A percentile compares a stretch with the other conserved stretches of the same genome.
Conservation (phyloP, 2,113 vertebrate species). For the Aplodontia rufa region DNA sequence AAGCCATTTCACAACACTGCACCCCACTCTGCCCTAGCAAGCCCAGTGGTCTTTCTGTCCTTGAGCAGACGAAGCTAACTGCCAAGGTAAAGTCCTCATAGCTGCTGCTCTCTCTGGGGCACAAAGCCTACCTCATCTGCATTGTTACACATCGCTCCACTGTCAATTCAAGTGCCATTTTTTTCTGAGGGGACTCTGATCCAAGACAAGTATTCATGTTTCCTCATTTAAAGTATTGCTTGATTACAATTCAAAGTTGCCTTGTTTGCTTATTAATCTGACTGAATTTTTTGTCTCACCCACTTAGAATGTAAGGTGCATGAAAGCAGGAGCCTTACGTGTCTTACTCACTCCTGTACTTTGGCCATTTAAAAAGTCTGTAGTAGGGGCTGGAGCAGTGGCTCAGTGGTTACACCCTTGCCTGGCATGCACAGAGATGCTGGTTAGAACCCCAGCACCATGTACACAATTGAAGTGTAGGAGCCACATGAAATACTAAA, state of each 20-base stretch:
- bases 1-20: too few species aligned
- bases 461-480: too few species aligned
- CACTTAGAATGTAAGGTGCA: background rate
- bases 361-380: too few species aligned
- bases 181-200: background rate
- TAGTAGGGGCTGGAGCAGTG: too few species aligned
- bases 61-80: background rate
- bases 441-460: too few species aligned
- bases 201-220: background rate
- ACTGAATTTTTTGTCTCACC: slow-evolving; percentile 47
- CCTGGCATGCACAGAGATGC: too few species aligned
- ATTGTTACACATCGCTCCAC: background rate
- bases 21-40: too few species aligned
- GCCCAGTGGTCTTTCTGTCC: background rate
- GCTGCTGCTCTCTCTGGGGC: background rate
- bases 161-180: background rate
- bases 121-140: background rate
- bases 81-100: background rate
- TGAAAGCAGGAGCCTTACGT: background rate
- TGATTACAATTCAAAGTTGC: slow-evolving; percentile 42
- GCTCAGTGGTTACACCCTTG: too few species aligned
- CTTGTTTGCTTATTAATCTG: slow-evolving; percentile 61
- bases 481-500: too few species aligned
- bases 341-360: too few species aligned
- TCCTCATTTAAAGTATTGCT: background rate